Percentiles rank a stretch among this genome's conserved stretches.
Evolutionary conservation across 1,140 invertebrate species (phyloP).

Genomic region (Drosophila busckii): DNA sequence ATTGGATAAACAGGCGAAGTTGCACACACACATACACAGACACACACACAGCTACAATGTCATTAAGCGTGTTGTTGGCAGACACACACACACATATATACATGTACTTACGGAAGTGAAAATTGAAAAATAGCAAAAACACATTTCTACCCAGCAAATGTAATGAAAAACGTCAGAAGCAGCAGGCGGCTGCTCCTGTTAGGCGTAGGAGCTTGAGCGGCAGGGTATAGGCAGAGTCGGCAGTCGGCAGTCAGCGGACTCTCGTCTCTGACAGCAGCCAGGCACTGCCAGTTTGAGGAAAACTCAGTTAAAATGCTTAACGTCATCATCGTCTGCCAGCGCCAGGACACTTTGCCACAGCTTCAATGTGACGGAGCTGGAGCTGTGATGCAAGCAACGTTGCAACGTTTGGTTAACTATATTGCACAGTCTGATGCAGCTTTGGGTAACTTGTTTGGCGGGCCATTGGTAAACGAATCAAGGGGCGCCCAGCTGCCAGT

Average conservation of each 20-base stretch:
- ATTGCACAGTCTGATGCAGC: too few species aligned
- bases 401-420: conserved; percentile 28
- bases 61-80: conserved; percentile 57
- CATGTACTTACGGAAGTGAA: conserved; percentile 60
- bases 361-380: too few species aligned
- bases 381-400: conserved; percentile 1
- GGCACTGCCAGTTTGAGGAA: conserved; percentile 43
- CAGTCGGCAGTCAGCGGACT: conserved; percentile 24
- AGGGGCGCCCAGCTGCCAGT: conserved; percentile 71
- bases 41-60: conserved; percentile 46
- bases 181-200: conserved; percentile 23
- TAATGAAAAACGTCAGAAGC: conserved; percentile 70
- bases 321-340: conserved; percentile 39
- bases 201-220: too few species aligned
- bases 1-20: conserved; percentile 67
- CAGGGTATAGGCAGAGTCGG: conserved; percentile 14
- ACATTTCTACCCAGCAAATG: conserved; percentile 61
- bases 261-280: conserved; percentile 4
- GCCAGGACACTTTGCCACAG: too few species aligned
- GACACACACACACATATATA: conserved; percentile 7
- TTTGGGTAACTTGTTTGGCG: not conserved
- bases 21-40: conserved; percentile 23
- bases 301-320: conserved; percentile 73
- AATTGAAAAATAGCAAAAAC: conserved; percentile 76
- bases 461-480: conserved; percentile 63